Evolutionary conservation across 1,140 invertebrate species (phyloP).

Genomic region (Drosophila hydei): DNA sequence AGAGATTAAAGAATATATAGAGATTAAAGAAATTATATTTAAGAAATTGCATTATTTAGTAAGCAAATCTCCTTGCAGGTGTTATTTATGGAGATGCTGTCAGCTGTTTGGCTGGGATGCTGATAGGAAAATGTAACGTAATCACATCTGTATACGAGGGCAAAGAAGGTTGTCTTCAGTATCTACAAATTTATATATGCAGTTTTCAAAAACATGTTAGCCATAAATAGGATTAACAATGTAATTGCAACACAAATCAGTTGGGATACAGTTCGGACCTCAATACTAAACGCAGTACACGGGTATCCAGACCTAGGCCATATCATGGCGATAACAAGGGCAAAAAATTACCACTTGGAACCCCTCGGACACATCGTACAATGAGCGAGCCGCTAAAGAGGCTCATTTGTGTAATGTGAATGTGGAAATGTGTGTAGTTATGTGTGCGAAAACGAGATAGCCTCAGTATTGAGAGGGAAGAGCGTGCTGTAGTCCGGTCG

Average conservation of each 20-base stretch:
- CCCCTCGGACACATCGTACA: conserved; percentile 13
- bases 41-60: no score
- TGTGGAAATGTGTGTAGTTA: conserved; percentile 10
- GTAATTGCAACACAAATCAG: conserved; percentile 73
- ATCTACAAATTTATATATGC: no score
- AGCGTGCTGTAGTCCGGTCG: neutral
- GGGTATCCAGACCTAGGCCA: no score
- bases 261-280: conserved; percentile 34
- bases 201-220: conserved; percentile 50
- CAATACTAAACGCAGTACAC: neutral
- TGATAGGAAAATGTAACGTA: conserved; percentile 13
- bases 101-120: conserved; percentile 2
- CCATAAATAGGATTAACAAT: conserved; percentile 71
- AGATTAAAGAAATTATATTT: no score
- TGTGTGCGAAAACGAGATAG: neutral
- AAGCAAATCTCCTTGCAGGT: conserved; percentile 16
- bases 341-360: conserved; percentile 7
- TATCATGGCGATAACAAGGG: conserved; percentile 1
- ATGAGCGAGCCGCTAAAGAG: conserved; percentile 62
- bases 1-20: no score
- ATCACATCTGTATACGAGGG: no score
- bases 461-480: neutral
- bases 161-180: no score
- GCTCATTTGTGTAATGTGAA: conserved; percentile 53
- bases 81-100: conserved; percentile 16